These are phyloP conservation scores for Limnephilus lunatus DNA, from an alignment of 2,888 invertebrate genomes.

Conservation along the genomic window DNA sequence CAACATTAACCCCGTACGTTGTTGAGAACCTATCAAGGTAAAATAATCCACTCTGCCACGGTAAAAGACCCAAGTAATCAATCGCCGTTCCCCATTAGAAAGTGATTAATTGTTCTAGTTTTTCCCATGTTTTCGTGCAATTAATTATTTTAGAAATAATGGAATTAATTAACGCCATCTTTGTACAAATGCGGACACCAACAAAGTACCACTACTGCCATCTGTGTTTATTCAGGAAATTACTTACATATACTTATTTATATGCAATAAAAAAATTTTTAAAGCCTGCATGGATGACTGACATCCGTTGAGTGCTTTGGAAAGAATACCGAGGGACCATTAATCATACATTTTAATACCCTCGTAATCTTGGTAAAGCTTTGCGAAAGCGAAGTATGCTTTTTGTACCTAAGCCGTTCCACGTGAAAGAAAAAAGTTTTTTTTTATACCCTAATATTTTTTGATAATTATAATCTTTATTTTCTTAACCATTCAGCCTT, in stretches of 20 bases:
- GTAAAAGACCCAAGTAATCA: not conserved
- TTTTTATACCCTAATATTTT: too few relatives aligned
- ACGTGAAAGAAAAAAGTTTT: too few relatives aligned
- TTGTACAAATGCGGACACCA: not conserved
- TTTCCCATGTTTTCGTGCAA: not conserved
- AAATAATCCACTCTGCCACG: not conserved
- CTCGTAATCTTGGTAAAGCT: too few relatives aligned
- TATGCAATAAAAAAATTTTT: not conserved
- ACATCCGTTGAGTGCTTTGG: not conserved
- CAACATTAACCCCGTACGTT: not conserved
- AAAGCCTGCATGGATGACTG: too few relatives aligned
- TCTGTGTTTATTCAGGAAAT: not conserved
- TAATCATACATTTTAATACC: too few relatives aligned
- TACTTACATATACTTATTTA: not conserved
- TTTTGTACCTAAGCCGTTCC: too few relatives aligned
- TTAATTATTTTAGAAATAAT: not conserved
- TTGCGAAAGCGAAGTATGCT: too few relatives aligned
- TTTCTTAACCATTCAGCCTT: too few relatives aligned
- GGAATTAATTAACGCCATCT: not conserved
- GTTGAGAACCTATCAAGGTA: not conserved
- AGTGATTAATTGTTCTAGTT: not conserved
- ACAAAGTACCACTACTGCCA: not conserved
- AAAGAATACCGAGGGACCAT: not conserved
- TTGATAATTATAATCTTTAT: too few relatives aligned
- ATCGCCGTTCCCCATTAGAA: not conserved